These are phyloP conservation scores for Malacosoma neustria DNA, from an alignment of 2,888 invertebrate species.

Conservation along the genomic window DNA sequence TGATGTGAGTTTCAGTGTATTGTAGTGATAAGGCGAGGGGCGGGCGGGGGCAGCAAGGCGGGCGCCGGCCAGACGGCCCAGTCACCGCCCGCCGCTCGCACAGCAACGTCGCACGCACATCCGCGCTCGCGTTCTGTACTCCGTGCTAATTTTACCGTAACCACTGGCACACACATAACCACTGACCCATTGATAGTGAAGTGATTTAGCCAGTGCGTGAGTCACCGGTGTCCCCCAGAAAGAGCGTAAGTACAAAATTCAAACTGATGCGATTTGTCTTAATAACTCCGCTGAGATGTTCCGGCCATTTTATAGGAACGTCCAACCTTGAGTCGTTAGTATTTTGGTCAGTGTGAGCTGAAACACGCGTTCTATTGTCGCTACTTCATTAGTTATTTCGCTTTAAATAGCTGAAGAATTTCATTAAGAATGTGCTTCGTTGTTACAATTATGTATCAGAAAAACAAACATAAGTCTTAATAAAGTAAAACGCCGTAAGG, in stretches of 20 bases:
- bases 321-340: constrained; percentile 60
- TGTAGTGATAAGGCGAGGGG: constrained; percentile 64
- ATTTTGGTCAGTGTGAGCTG: constrained; percentile 58
- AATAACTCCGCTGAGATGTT: constrained; percentile 39
- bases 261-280: constrained; percentile 38
- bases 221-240: constrained; percentile 16
- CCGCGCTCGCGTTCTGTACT: constrained; percentile 17
- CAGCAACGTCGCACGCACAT: constrained; percentile 41
- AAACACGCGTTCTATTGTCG: constrained; percentile 26
- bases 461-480: too few species aligned
- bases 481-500: too few species aligned
- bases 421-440: constrained; percentile 21
- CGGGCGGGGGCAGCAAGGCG: constrained; percentile 50
- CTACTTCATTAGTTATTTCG: constrained; percentile 9
- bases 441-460: too few species aligned
- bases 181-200: constrained; percentile 59
- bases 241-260: constrained; percentile 37
- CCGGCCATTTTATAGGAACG: constrained; percentile 63
- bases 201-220: constrained; percentile 38
- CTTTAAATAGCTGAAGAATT: constrained; percentile 31
- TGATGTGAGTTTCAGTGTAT: constrained; percentile 16
- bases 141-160: constrained; percentile 55
- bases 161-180: constrained; percentile 35
- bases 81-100: constrained; percentile 51
- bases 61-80: constrained; percentile 62